phyloP scores from a whole-genome alignment of 2,888 invertebrate species.

The Merodon equestris region DNA sequence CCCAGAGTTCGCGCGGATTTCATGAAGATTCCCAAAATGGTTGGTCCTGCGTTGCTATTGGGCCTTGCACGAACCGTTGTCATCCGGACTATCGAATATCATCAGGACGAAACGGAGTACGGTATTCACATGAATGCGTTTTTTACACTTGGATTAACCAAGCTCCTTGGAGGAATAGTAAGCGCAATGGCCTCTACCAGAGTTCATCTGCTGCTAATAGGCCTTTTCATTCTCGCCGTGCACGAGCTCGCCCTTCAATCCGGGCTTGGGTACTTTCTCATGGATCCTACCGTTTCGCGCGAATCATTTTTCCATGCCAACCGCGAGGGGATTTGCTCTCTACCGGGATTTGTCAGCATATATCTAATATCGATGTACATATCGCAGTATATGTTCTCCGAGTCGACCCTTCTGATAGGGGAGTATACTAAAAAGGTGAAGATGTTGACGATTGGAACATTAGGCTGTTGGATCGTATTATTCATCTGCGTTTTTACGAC shows the following conservation, averaged over 20 bases:
- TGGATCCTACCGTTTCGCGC: slow-evolving; percentile 81
- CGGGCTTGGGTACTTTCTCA: slow-evolving; percentile 86
- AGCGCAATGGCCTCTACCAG: slow-evolving; percentile 69
- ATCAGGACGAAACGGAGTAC: slow-evolving; percentile 94
- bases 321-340: slow-evolving; percentile 93
- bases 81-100: slow-evolving; percentile 86
- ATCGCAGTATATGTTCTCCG: slow-evolving; percentile 80
- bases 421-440: slow-evolving; percentile 72
- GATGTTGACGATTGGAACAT: slow-evolving; percentile 70
- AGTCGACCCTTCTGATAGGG: slow-evolving; percentile 73
- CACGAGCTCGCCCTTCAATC: slow-evolving; percentile 84
- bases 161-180: slow-evolving; percentile 83
- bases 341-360: slow-evolving; percentile 90
- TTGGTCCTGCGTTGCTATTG: slow-evolving; percentile 80
- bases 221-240: slow-evolving; percentile 80
- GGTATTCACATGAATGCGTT: slow-evolving; percentile 99
- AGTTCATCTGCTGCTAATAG: slow-evolving; percentile 78
- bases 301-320: slow-evolving; percentile 87
- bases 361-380: slow-evolving; percentile 87
- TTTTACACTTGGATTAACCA: slow-evolving; percentile 92
- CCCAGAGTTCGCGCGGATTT: slow-evolving; percentile 69
- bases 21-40: slow-evolving; percentile 71
- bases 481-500: slow-evolving; percentile 80
- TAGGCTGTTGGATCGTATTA: slow-evolving; percentile 79
- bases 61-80: slow-evolving; percentile 84